Percentiles rank a stretch among this genome's conserved stretches.
phyloP scores from a whole-genome alignment of 2,888 invertebrate genomes.

The Cheilosia vulpina region DNA sequence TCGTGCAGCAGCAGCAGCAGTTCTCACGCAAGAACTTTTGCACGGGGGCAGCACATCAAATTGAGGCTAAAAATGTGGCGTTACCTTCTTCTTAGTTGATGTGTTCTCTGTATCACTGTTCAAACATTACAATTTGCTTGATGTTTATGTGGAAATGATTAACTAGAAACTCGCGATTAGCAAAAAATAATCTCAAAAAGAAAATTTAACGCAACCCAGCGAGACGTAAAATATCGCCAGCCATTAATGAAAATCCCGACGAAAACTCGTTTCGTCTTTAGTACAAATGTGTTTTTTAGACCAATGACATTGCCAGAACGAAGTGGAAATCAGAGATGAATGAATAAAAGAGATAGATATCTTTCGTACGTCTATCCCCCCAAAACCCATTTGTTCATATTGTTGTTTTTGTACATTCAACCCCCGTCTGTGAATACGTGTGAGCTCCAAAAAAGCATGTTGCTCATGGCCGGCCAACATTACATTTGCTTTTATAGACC shows the following conservation, averaged over 20 bases:
- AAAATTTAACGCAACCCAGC: conserved; percentile 62
- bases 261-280: conserved; percentile 68
- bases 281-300: conserved; percentile 46
- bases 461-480: too few species aligned
- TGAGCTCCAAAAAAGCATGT: too few species aligned
- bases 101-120: conserved; percentile 44
- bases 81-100: conserved; percentile 60
- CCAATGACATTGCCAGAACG: conserved; percentile 28
- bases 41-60: conserved; percentile 11
- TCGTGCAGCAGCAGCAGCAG: conserved; percentile 53
- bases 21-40: conserved; percentile 63
- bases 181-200: conserved; percentile 45
- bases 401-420: too few species aligned
- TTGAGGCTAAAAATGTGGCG: conserved; percentile 39
- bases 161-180: conserved; percentile 58
- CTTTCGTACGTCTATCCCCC: too few species aligned
- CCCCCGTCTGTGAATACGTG: too few species aligned
- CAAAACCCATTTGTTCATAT: too few species aligned
- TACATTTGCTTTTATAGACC: too few species aligned
- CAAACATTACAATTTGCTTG: conserved; percentile 57
- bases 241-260: conserved; percentile 72
- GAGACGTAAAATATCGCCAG: conserved; percentile 74
- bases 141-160: conserved; percentile 34
- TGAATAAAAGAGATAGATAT: too few species aligned
- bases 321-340: too few species aligned